Conservation (phyloP, 2,888 invertebrate species). For the Agrochola lota region DNA sequence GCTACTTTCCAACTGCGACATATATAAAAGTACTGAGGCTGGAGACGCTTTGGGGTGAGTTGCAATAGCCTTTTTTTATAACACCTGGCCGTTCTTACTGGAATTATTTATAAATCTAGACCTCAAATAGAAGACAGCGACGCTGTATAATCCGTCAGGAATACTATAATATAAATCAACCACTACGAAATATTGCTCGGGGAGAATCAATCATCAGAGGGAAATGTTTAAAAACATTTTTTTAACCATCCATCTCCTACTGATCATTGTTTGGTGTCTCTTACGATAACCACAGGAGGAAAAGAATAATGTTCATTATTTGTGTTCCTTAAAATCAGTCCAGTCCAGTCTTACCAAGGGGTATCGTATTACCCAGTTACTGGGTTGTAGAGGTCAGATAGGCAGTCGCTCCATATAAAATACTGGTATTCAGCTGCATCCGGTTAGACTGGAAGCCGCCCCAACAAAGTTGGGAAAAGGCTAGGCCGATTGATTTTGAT, state of each 20-base stretch:
- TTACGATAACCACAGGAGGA: neutral
- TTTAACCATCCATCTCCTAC: too few relatives aligned
- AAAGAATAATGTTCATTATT: neutral
- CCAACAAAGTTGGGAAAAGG: too few relatives aligned
- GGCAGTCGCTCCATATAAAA: too few relatives aligned
- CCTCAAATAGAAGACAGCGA: neutral
- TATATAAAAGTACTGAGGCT: slow-evolving; percentile 93
- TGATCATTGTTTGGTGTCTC: neutral
- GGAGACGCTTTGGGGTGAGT: slow-evolving; percentile 91
- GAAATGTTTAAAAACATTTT: too few relatives aligned
- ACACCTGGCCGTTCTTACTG: neutral
- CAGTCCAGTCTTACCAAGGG: too few relatives aligned
- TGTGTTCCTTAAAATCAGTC: neutral
- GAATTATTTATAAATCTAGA: neutral
- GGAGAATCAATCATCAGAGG: too few relatives aligned
- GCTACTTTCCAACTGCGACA: slow-evolving; percentile 94
- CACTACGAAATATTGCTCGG: neutral
- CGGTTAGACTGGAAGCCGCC: too few relatives aligned
- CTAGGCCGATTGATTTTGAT: too few relatives aligned
- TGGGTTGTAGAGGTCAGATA: too few relatives aligned
- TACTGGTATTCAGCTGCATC: too few relatives aligned
- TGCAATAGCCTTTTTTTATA: neutral
- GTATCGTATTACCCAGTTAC: too few relatives aligned
- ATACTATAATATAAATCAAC: neutral
- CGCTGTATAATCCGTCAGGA: neutral